Evolutionary conservation across 2,888 invertebrate species (phyloP).

Genomic region (Esperia sulphurella): DNA sequence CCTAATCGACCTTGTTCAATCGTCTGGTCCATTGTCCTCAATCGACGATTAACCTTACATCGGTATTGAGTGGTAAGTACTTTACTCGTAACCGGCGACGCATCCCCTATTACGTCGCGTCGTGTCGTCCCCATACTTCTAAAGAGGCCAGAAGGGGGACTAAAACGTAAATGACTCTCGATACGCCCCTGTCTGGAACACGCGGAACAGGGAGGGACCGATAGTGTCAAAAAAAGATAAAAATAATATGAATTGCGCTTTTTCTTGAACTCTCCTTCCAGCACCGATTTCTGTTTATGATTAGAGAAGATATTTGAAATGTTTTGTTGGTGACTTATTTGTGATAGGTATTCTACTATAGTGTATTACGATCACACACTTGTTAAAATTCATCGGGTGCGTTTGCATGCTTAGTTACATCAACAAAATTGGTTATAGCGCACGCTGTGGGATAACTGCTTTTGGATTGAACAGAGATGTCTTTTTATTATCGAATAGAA

Average conservation of each 20-base stretch:
- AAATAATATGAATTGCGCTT: constrained; percentile 73
- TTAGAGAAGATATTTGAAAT: neutral
- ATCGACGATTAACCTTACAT: constrained; percentile 27
- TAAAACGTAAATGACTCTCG: constrained; percentile 61
- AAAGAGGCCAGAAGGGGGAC: constrained; percentile 55
- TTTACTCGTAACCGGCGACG: constrained; percentile 16
- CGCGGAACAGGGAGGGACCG: constrained; percentile 59
- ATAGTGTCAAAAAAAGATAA: constrained; percentile 80
- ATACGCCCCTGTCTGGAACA: constrained; percentile 70
- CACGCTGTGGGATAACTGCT: too few relatives aligned
- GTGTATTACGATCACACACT: too few relatives aligned
- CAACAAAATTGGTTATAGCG: too few relatives aligned
- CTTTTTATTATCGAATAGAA: too few relatives aligned
- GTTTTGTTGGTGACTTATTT: neutral
- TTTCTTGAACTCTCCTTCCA: constrained; percentile 33
- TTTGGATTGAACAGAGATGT: too few relatives aligned
- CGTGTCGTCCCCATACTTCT: constrained; percentile 51
- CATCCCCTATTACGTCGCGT: constrained; percentile 16
- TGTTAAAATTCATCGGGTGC: too few relatives aligned
- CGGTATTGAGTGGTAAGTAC: constrained; percentile 16
- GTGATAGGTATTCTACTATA: too few relatives aligned
- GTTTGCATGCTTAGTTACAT: too few relatives aligned
- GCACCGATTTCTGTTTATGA: constrained; percentile 34
- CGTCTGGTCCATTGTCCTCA: neutral
- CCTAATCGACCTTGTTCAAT: neutral